These are phyloP conservation scores for Heliconius nattereri DNA, from an alignment of 1,140 invertebrate genomes.

Conservation along the genomic window DNA sequence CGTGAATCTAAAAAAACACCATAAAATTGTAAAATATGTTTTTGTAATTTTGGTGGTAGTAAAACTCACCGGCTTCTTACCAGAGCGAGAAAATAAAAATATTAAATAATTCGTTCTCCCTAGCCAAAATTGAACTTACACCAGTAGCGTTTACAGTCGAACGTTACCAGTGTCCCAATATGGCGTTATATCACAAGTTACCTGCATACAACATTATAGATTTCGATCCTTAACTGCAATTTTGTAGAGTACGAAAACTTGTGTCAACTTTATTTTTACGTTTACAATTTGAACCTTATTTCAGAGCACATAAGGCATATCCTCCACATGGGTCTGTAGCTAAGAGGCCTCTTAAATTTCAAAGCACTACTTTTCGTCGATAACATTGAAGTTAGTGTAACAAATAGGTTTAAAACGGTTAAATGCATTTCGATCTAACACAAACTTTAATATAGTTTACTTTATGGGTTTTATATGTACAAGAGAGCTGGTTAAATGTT, in stretches of 20 bases:
- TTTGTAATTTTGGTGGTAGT: too few relatives aligned
- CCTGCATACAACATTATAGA: background rate
- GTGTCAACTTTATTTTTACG: conserved; percentile 8
- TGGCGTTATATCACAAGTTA: background rate
- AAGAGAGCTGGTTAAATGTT: background rate
- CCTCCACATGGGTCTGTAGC: background rate
- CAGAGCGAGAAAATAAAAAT: too few relatives aligned
- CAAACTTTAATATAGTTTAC: background rate
- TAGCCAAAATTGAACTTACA: background rate
- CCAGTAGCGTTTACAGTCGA: too few relatives aligned
- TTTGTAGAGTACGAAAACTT: conserved; percentile 22
- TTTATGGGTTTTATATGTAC: background rate
- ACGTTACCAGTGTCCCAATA: too few relatives aligned
- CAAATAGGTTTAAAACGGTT: conserved; percentile 12
- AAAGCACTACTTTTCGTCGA: conserved; percentile 27
- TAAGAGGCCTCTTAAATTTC: conserved; percentile 30
- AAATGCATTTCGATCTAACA: conserved; percentile 9
- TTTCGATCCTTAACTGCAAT: conserved; percentile 24
- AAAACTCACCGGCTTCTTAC: too few relatives aligned
- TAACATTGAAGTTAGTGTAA: conserved; percentile 18
- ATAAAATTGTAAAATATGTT: too few relatives aligned
- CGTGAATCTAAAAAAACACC: too few relatives aligned
- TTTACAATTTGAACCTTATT: conserved; percentile 20
- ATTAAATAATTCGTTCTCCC: background rate
- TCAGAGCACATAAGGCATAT: background rate